A percentile compares a stretch with the other conserved stretches of the same genome.
These are phyloP conservation scores for Oasisia sp. DNA, from an alignment of 2,888 invertebrate genomes.

Conservation along the genomic window DNA sequence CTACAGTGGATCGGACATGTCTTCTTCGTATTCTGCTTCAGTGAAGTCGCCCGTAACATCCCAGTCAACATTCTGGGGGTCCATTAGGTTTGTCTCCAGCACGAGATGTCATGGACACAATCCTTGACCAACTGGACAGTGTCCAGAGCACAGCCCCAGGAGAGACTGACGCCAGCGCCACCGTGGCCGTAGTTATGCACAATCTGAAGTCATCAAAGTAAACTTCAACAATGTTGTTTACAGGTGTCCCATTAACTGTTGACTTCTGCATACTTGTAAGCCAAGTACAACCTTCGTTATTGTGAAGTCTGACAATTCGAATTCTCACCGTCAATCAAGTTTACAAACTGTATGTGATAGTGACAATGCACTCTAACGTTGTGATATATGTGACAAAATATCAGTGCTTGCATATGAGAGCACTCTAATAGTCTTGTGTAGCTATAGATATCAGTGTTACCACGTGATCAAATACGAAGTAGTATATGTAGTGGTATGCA, in stretches of 20 bases:
- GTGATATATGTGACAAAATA: too few species aligned
- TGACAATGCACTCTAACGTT: not conserved
- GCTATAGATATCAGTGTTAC: too few species aligned
- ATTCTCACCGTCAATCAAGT: not conserved
- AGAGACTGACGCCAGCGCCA: slow-evolving; percentile 21
- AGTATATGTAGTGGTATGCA: too few species aligned
- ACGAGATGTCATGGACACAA: not conserved
- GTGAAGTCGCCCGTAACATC: not conserved
- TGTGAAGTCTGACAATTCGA: not conserved
- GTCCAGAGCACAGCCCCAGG: slow-evolving; percentile 25
- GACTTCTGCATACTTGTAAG: not conserved
- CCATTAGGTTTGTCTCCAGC: not conserved
- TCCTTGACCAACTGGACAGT: slow-evolving; percentile 19
- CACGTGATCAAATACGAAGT: too few species aligned
- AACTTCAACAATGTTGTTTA: not conserved
- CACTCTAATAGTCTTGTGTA: too few species aligned
- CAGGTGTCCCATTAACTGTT: not conserved
- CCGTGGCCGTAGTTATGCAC: slow-evolving; percentile 29
- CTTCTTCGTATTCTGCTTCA: too few species aligned
- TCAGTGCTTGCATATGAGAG: too few species aligned
- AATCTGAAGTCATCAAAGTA: slow-evolving; percentile 22
- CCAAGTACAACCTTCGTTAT: not conserved
- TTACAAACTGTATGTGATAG: not conserved
- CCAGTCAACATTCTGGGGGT: not conserved
- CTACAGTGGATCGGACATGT: too few species aligned